Evolutionary conservation across 2,888 invertebrate species (phyloP), one percentile per base, ranked within the genome.

Genomic region (Sphaerophoria taeniata): DNA sequence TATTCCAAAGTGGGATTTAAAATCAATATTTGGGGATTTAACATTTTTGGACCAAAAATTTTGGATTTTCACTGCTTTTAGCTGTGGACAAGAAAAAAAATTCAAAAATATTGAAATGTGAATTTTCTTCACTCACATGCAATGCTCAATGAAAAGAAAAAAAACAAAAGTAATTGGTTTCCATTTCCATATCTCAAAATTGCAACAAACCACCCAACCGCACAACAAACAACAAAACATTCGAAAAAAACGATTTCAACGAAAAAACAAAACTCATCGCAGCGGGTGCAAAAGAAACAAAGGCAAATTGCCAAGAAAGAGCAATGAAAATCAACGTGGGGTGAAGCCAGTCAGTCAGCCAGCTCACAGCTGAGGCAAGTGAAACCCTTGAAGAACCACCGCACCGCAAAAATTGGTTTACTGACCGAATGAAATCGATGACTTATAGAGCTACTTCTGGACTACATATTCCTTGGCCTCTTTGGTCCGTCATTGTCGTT

Each of bases 391-490:
- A 77, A 71, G 36, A 4, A 58, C 39, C 36, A 6, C 34, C 34
- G n/a, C n/a, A 11, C 0, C 51, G n/a, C 47, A 65, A 73, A 80
- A 77, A 70, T 73, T 76, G 80, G 76, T 72, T 75, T 73, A 71
- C 80, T 85, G 85, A 80, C 85, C 85, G 76, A 85, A 73, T 77
- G 80, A 85, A 85, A 85, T 85, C 85, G 80, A 85, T 85, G 76
- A 73, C 80, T 85, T 85, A 80, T 85, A 60, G 69, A 58, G 70
- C 76, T 73, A 80, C 85, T 81, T 60, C 24, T 81, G 14, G 73
- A 39, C 47, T n/a, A n/a, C n/a, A n/a, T 51, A 31, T 71, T 75
- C 24, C 75, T 78, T 73, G 69, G 51, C 55, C 60, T 33, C 58
- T 53, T 36, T 51, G 36, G 45, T 60, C 60, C 39, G 39, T 4